These are phyloP conservation scores for Drosophila melanica DNA, from an alignment of 1,140 invertebrate genomes.

Conservation along the genomic window DNA sequence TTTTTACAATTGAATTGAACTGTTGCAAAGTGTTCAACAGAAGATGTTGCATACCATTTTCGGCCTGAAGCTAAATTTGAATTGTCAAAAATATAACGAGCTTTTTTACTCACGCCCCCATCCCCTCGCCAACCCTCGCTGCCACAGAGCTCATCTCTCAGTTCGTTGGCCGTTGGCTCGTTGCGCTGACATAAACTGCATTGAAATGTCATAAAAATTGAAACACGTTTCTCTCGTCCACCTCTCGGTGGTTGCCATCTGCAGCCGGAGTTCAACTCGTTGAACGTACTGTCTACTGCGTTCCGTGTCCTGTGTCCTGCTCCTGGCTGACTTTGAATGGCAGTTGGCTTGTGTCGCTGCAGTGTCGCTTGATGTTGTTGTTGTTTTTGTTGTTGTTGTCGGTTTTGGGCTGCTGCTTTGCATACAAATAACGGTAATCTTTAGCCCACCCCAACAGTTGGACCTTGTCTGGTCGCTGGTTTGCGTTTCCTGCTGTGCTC, in stretches of 20 bases:
- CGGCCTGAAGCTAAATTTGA: slow-evolving; percentile 61
- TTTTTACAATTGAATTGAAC: slow-evolving; percentile 66
- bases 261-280: slow-evolving; percentile 8
- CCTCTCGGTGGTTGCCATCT: slow-evolving; percentile 37
- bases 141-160: slow-evolving; percentile 7
- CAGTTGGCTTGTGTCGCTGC: slow-evolving; percentile 41
- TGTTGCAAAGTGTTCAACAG: slow-evolving; percentile 61
- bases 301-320: background rate
- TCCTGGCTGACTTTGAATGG: slow-evolving; percentile 50
- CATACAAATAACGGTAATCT: slow-evolving; percentile 77
- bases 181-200: slow-evolving; percentile 76
- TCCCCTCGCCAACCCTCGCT: background rate
- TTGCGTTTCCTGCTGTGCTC: slow-evolving; percentile 17
- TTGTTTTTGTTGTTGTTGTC: slow-evolving; percentile 39
- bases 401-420: slow-evolving; percentile 65
- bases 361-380: slow-evolving; percentile 41
- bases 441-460: slow-evolving; percentile 42
- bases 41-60: slow-evolving; percentile 35
- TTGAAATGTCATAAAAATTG: slow-evolving; percentile 79
- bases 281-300: background rate
- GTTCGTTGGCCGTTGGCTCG: slow-evolving; percentile 44
- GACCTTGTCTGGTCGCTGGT: slow-evolving; percentile 13
- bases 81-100: slow-evolving; percentile 76
- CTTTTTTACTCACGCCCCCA: slow-evolving; percentile 2
- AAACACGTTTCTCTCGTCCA: slow-evolving; percentile 60